Conservation (phyloP, 2,113 vertebrate species). For the Gopherus flavomarginatus region DNA sequence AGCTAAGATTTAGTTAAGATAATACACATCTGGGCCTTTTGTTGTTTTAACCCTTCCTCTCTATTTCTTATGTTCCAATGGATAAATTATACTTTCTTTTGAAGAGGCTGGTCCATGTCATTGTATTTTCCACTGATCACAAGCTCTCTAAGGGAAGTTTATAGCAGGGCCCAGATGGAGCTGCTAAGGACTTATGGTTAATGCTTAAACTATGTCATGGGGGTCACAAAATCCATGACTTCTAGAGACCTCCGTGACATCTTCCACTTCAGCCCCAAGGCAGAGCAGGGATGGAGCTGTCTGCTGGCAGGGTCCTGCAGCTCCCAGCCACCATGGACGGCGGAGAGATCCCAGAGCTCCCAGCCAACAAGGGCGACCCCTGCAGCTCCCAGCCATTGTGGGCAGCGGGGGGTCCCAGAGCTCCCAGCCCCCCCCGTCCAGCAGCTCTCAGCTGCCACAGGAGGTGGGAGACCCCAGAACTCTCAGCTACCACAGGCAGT, state of each 20-base stretch:
- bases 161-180: not conserved
- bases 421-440: not conserved
- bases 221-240: too few species aligned
- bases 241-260: too few species aligned
- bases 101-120: not conserved
- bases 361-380: too few species aligned
- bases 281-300: too few species aligned
- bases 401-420: too few species aligned
- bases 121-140: not conserved
- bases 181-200: not conserved
- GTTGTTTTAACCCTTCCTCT: not conserved
- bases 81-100: not conserved
- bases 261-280: too few species aligned
- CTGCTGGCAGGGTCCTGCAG: not conserved
- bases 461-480: not conserved
- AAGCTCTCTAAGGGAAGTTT: not conserved
- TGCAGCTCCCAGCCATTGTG: too few species aligned
- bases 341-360: too few species aligned
- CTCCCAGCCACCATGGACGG: too few species aligned
- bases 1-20: not conserved
- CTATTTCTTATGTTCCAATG: not conserved
- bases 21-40: not conserved
- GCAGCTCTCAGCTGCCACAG: not conserved
- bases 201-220: too few species aligned
- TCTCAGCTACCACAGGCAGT: too few species aligned